Evolutionary conservation across 2,888 invertebrate species (phyloP).

Genomic region (Thumatha senex): DNA sequence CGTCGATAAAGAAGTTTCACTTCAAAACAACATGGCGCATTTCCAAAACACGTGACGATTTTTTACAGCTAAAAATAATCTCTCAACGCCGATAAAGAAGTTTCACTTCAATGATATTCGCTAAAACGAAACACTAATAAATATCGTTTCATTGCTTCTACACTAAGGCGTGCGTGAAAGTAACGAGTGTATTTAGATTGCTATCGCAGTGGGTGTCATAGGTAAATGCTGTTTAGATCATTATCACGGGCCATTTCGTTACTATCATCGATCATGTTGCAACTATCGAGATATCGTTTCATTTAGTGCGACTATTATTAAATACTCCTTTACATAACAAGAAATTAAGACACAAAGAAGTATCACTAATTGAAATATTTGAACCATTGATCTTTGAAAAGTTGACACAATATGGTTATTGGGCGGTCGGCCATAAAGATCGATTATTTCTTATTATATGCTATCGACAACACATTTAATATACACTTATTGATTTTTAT

Average conservation of each 20-base stretch:
- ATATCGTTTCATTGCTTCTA: conserved; percentile 24
- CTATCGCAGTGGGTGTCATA: conserved; percentile 62
- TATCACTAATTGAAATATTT: conserved; percentile 5
- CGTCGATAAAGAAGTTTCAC: no score
- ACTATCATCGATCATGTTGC: conserved; percentile 44
- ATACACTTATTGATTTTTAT: no score
- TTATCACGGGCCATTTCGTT: conserved; percentile 24
- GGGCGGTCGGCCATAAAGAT: neutral
- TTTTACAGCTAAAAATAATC: no score
- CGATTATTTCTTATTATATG: no score
- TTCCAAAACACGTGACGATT: no score
- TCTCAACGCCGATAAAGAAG: no score
- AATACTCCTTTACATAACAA: conserved; percentile 28
- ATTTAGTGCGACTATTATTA: conserved; percentile 41
- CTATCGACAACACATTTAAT: no score
- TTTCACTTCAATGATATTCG: no score
- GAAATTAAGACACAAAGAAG: conserved; percentile 10
- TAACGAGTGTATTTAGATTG: conserved; percentile 45
- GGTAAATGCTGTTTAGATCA: conserved; percentile 39
- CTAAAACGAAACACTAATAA: conserved; percentile 13
- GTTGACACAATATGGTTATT: no score
- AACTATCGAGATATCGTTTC: conserved; percentile 40
- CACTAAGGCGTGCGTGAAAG: conserved; percentile 56
- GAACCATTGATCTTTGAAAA: conserved; percentile 16
- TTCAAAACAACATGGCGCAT: no score